phyloP scores from a whole-genome alignment of 2,113 vertebrate genomes.

The Fregata magnificens region DNA sequence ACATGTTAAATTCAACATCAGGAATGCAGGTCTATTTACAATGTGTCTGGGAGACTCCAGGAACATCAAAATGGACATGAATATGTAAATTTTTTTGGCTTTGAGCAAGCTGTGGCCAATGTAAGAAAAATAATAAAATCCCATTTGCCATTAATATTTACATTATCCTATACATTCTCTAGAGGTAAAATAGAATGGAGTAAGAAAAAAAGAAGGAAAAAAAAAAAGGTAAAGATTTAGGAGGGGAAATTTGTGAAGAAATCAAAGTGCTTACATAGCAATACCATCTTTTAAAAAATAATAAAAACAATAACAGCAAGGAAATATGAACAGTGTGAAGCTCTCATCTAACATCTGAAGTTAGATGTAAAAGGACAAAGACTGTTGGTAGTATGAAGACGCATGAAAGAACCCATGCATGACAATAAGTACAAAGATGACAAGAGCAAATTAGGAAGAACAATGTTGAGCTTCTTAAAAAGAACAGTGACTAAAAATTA shows the following conservation, averaged over 20 bases:
- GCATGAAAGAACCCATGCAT: background rate
- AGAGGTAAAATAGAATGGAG: background rate
- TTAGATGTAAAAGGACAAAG: background rate
- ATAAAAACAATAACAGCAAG: background rate
- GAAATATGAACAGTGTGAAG: background rate
- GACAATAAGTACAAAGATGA: background rate
- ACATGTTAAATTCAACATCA: conserved; percentile 52
- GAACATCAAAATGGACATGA: conserved; percentile 59
- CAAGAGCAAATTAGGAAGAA: conserved; percentile 21
- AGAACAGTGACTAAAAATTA: background rate
- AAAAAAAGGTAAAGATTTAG: background rate
- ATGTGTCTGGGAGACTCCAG: conserved; percentile 22
- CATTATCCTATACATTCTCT: conserved; percentile 44
- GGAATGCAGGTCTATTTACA: conserved; percentile 60
- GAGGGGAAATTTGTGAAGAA: background rate
- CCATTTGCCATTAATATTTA: conserved; percentile 58
- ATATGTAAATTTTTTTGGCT: conserved; percentile 71
- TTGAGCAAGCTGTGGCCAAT: conserved; percentile 12
- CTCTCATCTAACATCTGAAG: background rate
- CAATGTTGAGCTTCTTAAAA: background rate
- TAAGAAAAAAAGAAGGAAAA: background rate
- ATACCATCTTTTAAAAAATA: background rate
- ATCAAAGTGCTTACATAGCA: conserved; percentile 10
- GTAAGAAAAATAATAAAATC: background rate
- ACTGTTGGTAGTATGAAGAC: background rate